Evolutionary conservation across 2,113 vertebrate genomes (phyloP).

Genomic region (Triplophysa dalaica): DNA sequence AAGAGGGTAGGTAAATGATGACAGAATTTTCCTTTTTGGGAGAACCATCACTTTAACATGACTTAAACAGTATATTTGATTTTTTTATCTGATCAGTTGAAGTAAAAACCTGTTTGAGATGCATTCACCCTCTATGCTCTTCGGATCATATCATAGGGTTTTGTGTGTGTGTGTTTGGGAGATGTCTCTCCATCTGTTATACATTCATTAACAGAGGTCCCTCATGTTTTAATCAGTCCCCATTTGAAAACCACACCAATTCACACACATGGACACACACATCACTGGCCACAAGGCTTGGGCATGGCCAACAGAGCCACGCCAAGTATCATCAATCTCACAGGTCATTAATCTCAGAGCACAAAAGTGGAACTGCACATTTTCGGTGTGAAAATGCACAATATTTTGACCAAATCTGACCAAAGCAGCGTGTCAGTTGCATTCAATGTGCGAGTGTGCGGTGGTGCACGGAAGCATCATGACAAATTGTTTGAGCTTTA

Average conservation of each 20-base stretch:
- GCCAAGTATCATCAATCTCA: constrained; percentile 67
- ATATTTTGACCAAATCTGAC: background rate
- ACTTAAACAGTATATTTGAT: too few relatives aligned
- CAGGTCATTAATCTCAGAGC: constrained; percentile 70
- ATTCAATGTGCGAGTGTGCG: background rate
- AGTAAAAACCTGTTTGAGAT: constrained; percentile 28
- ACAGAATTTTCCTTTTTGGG: too few relatives aligned
- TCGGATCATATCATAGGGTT: background rate
- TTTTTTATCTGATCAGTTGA: background rate
- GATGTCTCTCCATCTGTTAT: constrained; percentile 73
- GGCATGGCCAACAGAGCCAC: background rate
- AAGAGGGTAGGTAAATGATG: too few relatives aligned
- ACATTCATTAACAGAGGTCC: constrained; percentile 67
- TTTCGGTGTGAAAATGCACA: constrained; percentile 15
- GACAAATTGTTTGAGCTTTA: background rate
- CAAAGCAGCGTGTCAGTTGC: background rate
- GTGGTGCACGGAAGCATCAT: background rate
- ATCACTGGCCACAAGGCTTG: background rate
- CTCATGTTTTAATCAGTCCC: constrained; percentile 68
- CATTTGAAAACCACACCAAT: constrained; percentile 18
- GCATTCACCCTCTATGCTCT: background rate
- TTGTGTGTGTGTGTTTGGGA: constrained; percentile 40
- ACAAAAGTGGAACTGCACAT: constrained; percentile 28
- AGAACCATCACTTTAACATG: too few relatives aligned
- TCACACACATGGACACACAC: background rate